Base-by-base conservation (phyloP, 2,888 invertebrate genomes). In the Diarsia mendica region DNA sequence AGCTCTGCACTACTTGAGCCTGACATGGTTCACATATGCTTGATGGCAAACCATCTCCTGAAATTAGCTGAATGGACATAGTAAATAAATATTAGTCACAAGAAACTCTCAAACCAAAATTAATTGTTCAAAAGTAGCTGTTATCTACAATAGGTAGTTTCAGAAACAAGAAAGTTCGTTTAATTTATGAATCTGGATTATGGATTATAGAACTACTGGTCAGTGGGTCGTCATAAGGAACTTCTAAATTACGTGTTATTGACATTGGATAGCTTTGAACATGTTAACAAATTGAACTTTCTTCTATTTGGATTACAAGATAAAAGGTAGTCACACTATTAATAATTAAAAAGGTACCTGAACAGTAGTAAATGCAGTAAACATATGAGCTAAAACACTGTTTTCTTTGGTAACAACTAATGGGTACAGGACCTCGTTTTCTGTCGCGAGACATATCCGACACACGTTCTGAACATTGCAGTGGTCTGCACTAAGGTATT, bases 401-500 rank as follows among this genome's bases (percentile, higher is more conserved):
- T 91, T 86, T 71, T 93, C 91, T 76, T 92, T 87, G n/a, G 89
- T 89, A 61, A 91, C 88, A 75, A 93, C 84, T 68, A 94, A 79
- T 3, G 96, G 92, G 85, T 91, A 90, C 90, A 96, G 91, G 28
- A 91, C 87, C 6, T 87, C 83, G 67, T 85, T 91, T 55, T 89
- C 91, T 79, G 89, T 92, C 84, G 86, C 82, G 58, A 97, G 89
- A 88, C 97, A 97, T 82, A 96, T 93, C 75, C 97, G 92, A 84
- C 97, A 97, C 70, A 96, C 86, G 80, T 92, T 94, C 66, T 92
- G 90, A 65, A 92, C 49, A 83, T 91, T 88, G 65, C 82, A 89
- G 53, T 90, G 82, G 20, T 87, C 86, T 23, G 91, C 85, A 75
- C 83, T 87, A 20, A 92, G 84, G 80, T 88, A 90, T 72, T 92